phyloP scores from a whole-genome alignment of 2,113 vertebrate species.

The Abramis brama region DNA sequence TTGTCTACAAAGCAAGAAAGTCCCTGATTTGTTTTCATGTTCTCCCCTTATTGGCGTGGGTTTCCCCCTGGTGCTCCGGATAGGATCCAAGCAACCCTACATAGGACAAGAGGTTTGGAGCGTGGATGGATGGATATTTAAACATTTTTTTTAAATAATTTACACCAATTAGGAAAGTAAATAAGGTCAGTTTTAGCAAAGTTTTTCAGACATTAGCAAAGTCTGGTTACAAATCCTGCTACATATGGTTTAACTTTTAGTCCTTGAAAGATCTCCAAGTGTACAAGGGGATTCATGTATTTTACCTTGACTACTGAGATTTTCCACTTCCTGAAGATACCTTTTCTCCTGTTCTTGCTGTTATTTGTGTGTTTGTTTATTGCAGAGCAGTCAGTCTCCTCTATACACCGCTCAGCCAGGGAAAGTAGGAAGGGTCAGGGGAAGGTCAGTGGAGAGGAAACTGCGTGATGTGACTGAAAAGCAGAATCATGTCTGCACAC shows the following conservation, averaged over 20 bases:
- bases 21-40: not conserved
- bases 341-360: not conserved
- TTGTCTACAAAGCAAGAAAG: not conserved
- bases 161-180: not conserved
- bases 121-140: not conserved
- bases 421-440: conserved; percentile 48
- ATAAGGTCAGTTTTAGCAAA: not conserved
- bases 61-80: not conserved
- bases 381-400: not conserved
- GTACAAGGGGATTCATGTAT: not conserved
- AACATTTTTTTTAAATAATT: not conserved
- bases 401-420: conserved; percentile 21
- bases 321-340: not conserved
- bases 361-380: conserved; percentile 30
- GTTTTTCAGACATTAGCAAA: not conserved
- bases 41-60: not conserved
- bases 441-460: conserved; percentile 36
- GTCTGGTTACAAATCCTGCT: not conserved
- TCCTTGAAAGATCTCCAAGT: not conserved
- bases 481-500: conserved; percentile 35
- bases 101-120: not conserved
- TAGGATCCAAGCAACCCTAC: not conserved
- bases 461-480: conserved; percentile 53
- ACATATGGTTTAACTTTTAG: not conserved
- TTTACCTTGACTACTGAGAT: not conserved